Conservation (phyloP, 2,797 vertebrate genomes). For the Neosilurus hyrtlii region DNA sequence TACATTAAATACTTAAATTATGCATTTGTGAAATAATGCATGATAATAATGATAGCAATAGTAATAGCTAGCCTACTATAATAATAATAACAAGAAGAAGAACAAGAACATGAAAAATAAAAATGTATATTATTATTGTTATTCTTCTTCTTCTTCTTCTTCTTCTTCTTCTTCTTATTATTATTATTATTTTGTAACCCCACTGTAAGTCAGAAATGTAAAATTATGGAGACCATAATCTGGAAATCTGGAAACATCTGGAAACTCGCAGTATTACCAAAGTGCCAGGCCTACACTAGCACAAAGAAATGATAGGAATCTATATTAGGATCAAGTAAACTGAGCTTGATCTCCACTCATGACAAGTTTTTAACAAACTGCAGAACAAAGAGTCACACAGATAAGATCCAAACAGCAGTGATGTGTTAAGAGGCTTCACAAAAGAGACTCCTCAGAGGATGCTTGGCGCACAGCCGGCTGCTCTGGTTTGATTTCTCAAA, state of each 20-base stretch:
- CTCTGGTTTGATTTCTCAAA: constrained; percentile 76
- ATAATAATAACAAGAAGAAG: no score
- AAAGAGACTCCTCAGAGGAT: constrained; percentile 67
- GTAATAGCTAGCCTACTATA: no score
- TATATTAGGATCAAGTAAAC: constrained; percentile 65
- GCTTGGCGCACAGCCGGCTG: constrained; percentile 53
- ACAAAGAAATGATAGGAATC: neutral
- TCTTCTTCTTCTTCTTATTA: no score
- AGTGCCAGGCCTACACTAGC: neutral
- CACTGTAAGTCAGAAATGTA: neutral
- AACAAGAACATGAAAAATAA: no score
- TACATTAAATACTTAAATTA: no score
- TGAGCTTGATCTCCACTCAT: constrained; percentile 78
- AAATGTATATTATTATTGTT: neutral
- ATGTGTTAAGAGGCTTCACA: constrained; percentile 80
- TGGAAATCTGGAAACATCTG: no score
- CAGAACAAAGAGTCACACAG: constrained; percentile 79
- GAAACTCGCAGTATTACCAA: neutral
- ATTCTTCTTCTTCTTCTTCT: no score
- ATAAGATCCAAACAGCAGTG: constrained; percentile 77
- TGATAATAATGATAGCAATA: neutral
- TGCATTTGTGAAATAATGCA: no score
- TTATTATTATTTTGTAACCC: no score
- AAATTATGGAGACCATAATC: no score
- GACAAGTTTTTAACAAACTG: constrained; percentile 77